Evolutionary conservation across 2,888 invertebrate genomes (phyloP).

Genomic region (Pseudococcus longispinus): DNA sequence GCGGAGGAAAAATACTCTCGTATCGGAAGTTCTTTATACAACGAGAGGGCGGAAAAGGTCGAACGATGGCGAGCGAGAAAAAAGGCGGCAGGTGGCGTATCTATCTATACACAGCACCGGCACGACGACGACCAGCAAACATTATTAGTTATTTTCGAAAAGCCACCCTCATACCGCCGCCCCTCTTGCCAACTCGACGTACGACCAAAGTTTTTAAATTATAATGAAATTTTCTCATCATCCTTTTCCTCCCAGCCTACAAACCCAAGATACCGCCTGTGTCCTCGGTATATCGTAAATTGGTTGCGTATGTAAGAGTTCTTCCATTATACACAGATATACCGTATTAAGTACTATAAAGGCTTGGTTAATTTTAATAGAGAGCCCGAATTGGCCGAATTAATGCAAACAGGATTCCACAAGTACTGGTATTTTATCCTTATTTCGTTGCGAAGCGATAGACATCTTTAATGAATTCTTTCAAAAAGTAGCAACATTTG

Average conservation of each 20-base stretch:
- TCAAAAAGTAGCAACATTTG: no score
- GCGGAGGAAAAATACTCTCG: neutral
- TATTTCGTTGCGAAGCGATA: no score
- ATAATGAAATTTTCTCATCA: conserved; percentile 7
- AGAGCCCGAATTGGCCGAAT: no score
- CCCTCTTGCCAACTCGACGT: neutral
- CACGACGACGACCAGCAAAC: neutral
- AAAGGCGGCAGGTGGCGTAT: conserved; percentile 19
- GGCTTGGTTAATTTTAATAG: no score
- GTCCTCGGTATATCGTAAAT: neutral
- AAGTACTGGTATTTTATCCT: no score
- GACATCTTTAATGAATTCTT: no score
- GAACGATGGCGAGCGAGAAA: neutral
- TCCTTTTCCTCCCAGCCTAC: neutral
- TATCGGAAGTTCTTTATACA: neutral
- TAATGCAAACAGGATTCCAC: no score
- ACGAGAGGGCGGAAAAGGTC: neutral
- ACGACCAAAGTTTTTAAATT: conserved; percentile 19
- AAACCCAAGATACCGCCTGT: neutral
- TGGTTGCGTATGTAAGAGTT: neutral
- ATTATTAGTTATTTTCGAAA: conserved; percentile 31
- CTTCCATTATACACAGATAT: no score
- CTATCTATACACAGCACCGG: no score
- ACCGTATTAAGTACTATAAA: no score
- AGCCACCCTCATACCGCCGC: neutral